These are phyloP conservation scores for Aphyosemion australe DNA, from an alignment of 2,113 vertebrate species.

Conservation along the genomic window DNA sequence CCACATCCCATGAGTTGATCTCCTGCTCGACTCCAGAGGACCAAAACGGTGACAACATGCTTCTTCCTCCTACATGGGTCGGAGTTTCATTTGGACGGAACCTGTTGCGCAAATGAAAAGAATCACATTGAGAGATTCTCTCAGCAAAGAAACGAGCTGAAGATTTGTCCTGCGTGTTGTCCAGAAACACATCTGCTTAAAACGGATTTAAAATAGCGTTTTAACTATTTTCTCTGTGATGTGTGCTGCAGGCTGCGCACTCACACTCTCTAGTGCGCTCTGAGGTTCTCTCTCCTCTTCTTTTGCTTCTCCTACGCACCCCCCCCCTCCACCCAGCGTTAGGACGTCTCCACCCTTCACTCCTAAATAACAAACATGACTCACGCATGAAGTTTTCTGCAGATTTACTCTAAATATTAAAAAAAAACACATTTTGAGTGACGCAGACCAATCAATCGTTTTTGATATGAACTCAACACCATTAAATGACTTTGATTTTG, in stretches of 20 bases:
- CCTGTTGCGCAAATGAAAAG: constrained; percentile 61
- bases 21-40: constrained; percentile 62
- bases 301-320: constrained; percentile 40
- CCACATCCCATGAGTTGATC: constrained; percentile 86
- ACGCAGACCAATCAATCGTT: no score
- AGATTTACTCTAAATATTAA: no score
- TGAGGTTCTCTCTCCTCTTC: constrained; percentile 42
- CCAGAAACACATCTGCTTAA: no score
- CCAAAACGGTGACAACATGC: constrained; percentile 72
- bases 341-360: constrained; percentile 67
- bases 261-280: constrained; percentile 34
- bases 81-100: constrained; percentile 21
- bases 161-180: not conserved
- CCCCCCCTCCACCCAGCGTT: constrained; percentile 31
- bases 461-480: no score
- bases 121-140: constrained; percentile 22
- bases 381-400: no score
- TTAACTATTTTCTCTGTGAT: no score
- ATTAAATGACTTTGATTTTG: no score
- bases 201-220: no score
- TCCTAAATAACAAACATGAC: constrained; percentile 36
- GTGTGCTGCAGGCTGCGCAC: not conserved
- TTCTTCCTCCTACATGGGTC: constrained; percentile 55
- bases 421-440: no score
- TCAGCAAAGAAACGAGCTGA: constrained; percentile 8